Evolutionary conservation across 2,113 vertebrate species (phyloP).

Genomic region (Riparia riparia): DNA sequence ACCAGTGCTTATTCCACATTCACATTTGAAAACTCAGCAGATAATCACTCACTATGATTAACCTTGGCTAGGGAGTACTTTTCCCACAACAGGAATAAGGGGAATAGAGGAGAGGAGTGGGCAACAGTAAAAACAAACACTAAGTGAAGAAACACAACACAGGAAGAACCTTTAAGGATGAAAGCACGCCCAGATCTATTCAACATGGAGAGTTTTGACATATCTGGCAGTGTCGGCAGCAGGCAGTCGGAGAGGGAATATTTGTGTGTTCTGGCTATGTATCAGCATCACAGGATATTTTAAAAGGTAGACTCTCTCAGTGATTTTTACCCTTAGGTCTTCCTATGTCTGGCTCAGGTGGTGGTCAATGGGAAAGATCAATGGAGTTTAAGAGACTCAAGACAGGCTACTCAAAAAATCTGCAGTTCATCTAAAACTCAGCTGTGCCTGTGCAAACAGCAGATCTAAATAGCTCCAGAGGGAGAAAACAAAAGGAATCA

Average conservation of each 20-base stretch:
- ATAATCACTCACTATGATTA: neutral
- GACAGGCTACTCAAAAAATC: neutral
- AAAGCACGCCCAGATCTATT: neutral
- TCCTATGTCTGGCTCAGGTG: neutral
- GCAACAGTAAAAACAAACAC: neutral
- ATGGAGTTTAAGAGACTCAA: neutral
- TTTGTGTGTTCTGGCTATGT: neutral
- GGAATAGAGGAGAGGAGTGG: neutral
- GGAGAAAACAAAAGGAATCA: neutral
- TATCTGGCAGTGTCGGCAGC: neutral
- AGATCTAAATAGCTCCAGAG: neutral
- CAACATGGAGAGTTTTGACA: neutral
- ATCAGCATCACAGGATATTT: neutral
- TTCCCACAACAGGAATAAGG: neutral
- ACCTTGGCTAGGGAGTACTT: neutral
- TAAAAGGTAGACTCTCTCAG: neutral
- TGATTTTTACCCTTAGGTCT: neutral
- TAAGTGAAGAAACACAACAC: neutral
- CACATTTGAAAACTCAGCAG: neutral
- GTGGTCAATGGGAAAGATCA: neutral
- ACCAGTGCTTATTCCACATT: neutral
- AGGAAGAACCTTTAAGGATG: neutral
- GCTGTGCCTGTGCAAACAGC: neutral
- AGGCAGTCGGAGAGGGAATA: neutral
- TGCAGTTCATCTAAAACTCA: neutral